Conservation (phyloP, 2,888 invertebrate genomes). For the Spialia ferax region DNA sequence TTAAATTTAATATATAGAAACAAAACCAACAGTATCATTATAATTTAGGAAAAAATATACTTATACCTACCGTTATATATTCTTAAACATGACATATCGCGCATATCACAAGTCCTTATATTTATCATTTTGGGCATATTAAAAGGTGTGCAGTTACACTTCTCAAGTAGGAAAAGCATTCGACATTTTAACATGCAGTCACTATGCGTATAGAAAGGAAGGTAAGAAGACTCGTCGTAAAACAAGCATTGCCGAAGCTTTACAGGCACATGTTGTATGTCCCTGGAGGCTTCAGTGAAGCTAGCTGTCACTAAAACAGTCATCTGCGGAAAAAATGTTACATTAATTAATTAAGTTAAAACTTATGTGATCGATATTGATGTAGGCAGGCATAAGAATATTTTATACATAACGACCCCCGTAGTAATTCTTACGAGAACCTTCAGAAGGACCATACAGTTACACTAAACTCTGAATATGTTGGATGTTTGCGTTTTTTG, state of each 20-base stretch:
- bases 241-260: constrained; percentile 86
- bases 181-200: constrained; percentile 87
- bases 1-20: no score
- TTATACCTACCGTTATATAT: constrained; percentile 56
- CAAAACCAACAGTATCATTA: no score
- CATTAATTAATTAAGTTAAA: not conserved
- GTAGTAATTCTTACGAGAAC: no score
- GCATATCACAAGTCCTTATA: constrained; percentile 78
- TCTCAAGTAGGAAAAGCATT: constrained; percentile 77
- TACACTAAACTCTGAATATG: no score
- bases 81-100: constrained; percentile 80
- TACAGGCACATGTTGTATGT: constrained; percentile 75
- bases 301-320: constrained; percentile 73
- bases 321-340: constrained; percentile 58
- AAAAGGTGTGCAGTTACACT: constrained; percentile 86
- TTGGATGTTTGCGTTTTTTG: no score
- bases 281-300: constrained; percentile 76
- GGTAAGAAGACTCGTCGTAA: constrained; percentile 78
- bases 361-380: no score
- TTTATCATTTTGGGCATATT: constrained; percentile 77
- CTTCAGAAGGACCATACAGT: no score
- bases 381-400: no score
- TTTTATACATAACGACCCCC: no score
- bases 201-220: constrained; percentile 84
- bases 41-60: no score